Base-by-base conservation (phyloP, 2,888 invertebrate species). In the Drosophila engyochracea region DNA sequence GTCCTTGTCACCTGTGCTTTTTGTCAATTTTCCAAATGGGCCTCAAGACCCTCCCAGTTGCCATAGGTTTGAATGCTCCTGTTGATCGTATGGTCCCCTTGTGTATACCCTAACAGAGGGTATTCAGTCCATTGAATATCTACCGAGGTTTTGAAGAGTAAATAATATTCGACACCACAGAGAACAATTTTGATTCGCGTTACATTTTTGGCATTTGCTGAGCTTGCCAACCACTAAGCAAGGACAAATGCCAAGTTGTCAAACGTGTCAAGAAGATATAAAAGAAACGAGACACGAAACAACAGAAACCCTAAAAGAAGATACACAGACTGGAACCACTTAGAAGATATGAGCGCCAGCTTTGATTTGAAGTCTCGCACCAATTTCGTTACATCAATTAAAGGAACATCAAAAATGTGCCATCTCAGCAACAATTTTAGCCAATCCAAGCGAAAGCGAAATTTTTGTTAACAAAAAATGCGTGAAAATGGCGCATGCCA, bases 21-120 rank as follows among this genome's bases (percentile, higher is more conserved):
- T 84, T 83, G 78, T 90, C 90, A 90, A 90, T 91, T 90, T 90
- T 70, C 81, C 76, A 90, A 90, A 91, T 91, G 91, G 81, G 64
- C 74, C 75, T 75, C 64, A 59, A 57, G 62, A 68, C 60, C 49
- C 52, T 37, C 30, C 33, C 44, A 51, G 65, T 59, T 64, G 58
- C 53, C 49, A 59, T 49, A 41, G 66, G 63, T 68, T 62, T 55
- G 30, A 51, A 51, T 51, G 47, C 51, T 55, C 37, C 57, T 49
- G 61, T 77, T 68, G 74, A 74, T 80, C 81, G 74, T 79, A 76
- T 61, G 77, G 74, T 76, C 16, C 22, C 25, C 10, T 37, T 12
- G 28, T 31, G 25, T 14, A 41, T 70, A 59, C 51, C 28, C 39
- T 41, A 12, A 25, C 41, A 14, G 0, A 51, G 9, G 7, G 30